These are phyloP conservation scores for Drosophila fuyamai DNA, from an alignment of 1,140 invertebrate species.

Conservation along the genomic window DNA sequence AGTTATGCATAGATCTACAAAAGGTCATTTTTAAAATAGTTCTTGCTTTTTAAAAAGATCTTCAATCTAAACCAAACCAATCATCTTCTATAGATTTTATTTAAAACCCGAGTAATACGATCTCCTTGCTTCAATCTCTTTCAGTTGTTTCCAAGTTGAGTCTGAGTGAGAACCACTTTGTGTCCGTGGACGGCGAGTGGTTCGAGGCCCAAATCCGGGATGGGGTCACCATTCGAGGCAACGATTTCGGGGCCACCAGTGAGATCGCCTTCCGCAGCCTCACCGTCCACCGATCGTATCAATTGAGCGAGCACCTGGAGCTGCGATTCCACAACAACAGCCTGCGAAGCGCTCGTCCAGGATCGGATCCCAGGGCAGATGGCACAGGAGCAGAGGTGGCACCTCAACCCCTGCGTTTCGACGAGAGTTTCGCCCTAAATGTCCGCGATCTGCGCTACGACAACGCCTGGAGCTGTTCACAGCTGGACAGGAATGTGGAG, in stretches of 20 bases:
- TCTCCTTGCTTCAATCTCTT: background rate
- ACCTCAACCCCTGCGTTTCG: slow-evolving; percentile 56
- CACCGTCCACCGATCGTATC: slow-evolving; percentile 68
- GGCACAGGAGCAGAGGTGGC: background rate
- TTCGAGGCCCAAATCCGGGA: slow-evolving; percentile 72
- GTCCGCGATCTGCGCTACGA: slow-evolving; percentile 62
- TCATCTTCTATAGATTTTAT: background rate
- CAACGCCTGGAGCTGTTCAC: slow-evolving; percentile 66
- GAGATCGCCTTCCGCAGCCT: slow-evolving; percentile 75
- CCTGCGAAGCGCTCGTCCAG: slow-evolving; percentile 41
- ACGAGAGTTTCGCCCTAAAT: slow-evolving; percentile 65
- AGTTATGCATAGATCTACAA: no score
- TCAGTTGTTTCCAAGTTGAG: slow-evolving; percentile 73
- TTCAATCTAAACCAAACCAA: no score
- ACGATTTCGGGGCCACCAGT: slow-evolving; percentile 72
- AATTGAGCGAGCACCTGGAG: slow-evolving; percentile 72
- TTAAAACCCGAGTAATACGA: background rate
- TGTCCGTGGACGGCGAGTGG: slow-evolving; percentile 72
- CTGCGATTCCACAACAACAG: slow-evolving; percentile 79
- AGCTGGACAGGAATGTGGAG: slow-evolving; percentile 59
- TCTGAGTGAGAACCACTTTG: slow-evolving; percentile 70
- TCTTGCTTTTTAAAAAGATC: no score
- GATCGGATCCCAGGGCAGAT: slow-evolving; percentile 6
- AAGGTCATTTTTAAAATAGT: no score
- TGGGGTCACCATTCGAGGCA: slow-evolving; percentile 61